These are phyloP conservation scores for Drosophila ogumai DNA, from an alignment of 1,140 invertebrate species.

Conservation along the genomic window DNA sequence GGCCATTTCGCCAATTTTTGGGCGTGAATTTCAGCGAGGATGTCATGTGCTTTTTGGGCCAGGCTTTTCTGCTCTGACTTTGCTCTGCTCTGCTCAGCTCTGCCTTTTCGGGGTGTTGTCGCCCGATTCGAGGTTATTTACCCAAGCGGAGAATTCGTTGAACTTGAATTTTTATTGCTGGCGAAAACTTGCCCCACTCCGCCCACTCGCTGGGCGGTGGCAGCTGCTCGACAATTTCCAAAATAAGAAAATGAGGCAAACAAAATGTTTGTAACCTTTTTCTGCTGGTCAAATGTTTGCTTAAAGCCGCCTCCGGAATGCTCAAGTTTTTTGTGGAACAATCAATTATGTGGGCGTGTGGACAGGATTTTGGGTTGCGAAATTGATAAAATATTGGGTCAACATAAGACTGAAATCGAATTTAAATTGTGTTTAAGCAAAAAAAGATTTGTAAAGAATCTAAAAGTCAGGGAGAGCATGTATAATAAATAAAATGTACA, in stretches of 20 bases:
- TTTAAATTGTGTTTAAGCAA: constrained; percentile 1
- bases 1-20: constrained; percentile 48
- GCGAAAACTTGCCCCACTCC: constrained; percentile 41
- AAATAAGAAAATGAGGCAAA: constrained; percentile 36
- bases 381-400: constrained; percentile 16
- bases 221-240: constrained; percentile 43
- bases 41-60: constrained; percentile 54
- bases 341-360: constrained; percentile 30
- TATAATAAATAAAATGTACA: too few relatives aligned
- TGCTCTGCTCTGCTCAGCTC: constrained; percentile 20
- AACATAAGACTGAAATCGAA: background rate
- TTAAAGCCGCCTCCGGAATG: constrained; percentile 34
- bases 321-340: constrained; percentile 17
- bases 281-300: constrained; percentile 36
- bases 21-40: constrained; percentile 68
- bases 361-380: constrained; percentile 6
- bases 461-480: background rate
- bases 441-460: background rate
- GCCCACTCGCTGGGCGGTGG: constrained; percentile 17
- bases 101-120: constrained; percentile 67
- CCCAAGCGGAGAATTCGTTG: constrained; percentile 73
- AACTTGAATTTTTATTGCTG: constrained; percentile 74
- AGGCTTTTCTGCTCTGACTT: constrained; percentile 33
- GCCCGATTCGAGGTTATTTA: constrained; percentile 74
- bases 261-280: constrained; percentile 42